phyloP scores from a whole-genome alignment of 2,888 invertebrate genomes.

The Dione juno region DNA sequence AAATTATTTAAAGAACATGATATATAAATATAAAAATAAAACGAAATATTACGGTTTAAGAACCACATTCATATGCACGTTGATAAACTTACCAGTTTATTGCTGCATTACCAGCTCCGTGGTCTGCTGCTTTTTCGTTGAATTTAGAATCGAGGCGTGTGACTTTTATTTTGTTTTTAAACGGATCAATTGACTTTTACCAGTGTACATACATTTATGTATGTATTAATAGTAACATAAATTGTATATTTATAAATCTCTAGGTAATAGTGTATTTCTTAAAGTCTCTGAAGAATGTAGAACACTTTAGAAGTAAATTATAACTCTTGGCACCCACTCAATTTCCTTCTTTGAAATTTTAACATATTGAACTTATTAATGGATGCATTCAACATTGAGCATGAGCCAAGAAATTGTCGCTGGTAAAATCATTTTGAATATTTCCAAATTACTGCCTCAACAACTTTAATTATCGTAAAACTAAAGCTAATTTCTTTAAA shows the following conservation, averaged over 20 bases:
- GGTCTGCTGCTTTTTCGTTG: background rate
- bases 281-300: background rate
- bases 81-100: slow-evolving; percentile 2
- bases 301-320: background rate
- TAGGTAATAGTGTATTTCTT: too few species aligned
- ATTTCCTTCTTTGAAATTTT: slow-evolving; percentile 2
- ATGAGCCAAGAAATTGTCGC: slow-evolving; percentile 1
- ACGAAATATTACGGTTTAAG: background rate
- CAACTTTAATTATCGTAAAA: background rate
- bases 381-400: slow-evolving; percentile 14
- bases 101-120: background rate
- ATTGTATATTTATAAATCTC: too few species aligned
- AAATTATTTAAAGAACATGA: background rate
- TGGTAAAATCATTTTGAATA: slow-evolving; percentile 1
- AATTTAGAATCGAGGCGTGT: too few species aligned
- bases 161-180: background rate
- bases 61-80: background rate
- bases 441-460: background rate
- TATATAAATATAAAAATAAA: background rate
- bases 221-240: too few species aligned
- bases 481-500: background rate
- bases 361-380: slow-evolving; percentile 20
- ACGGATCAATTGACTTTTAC: background rate
- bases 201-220: too few species aligned
- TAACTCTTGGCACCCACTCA: background rate